phyloP scores from a whole-genome alignment of 1,140 invertebrate species.

The Brachionus calyciflorus region DNA sequence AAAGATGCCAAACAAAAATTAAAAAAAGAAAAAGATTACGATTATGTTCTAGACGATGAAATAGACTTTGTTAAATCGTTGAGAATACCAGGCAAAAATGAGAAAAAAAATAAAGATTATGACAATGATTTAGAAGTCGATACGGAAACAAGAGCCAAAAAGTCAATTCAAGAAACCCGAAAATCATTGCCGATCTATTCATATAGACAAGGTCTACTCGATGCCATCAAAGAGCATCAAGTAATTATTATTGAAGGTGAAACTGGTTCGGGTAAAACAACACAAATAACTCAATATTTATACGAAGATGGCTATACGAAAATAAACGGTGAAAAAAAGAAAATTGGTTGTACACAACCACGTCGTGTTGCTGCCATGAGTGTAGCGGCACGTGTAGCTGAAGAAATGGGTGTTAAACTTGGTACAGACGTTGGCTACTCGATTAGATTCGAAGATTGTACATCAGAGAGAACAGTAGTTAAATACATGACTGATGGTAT shows the following conservation, averaged over 20 bases:
- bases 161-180: slow-evolving; percentile 85
- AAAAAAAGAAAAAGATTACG: slow-evolving; percentile 75
- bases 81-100: slow-evolving; percentile 71
- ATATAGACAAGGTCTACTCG: slow-evolving; percentile 81
- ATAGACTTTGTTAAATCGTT: slow-evolving; percentile 95
- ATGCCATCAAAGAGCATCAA: slow-evolving; percentile 83
- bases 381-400: slow-evolving; percentile 71
- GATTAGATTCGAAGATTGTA: slow-evolving; percentile 77
- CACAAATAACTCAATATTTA: slow-evolving; percentile 96
- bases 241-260: slow-evolving; percentile 91
- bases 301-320: slow-evolving; percentile 70
- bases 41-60: slow-evolving; percentile 84
- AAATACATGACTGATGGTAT: slow-evolving; percentile 99
- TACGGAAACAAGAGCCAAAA: slow-evolving; percentile 71
- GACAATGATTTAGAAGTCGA: slow-evolving; percentile 59
- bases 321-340: slow-evolving; percentile 67
- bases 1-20: slow-evolving; percentile 71
- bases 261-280: slow-evolving; percentile 95
- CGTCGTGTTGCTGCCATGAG: slow-evolving; percentile 76
- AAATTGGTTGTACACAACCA: slow-evolving; percentile 75
- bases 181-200: slow-evolving; percentile 88
- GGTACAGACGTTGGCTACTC: slow-evolving; percentile 72
- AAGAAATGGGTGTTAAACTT: slow-evolving; percentile 71
- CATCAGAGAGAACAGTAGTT: slow-evolving; percentile 72
- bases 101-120: slow-evolving; percentile 55